phyloP scores from a whole-genome alignment of 2,888 invertebrate genomes.

The Morpho achilles region DNA sequence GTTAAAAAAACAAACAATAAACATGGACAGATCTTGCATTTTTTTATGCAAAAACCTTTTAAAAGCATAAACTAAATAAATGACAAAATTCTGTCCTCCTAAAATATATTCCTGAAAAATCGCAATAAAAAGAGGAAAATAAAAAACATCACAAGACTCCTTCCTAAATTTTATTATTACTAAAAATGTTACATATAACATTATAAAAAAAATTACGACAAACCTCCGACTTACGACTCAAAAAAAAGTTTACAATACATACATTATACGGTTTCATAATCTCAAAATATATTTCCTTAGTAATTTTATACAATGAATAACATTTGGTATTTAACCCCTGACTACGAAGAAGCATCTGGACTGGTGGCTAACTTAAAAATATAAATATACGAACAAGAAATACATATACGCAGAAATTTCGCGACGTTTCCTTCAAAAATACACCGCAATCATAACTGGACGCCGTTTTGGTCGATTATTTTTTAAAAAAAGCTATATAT shows the following conservation, averaged over 20 bases:
- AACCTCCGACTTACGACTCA: conserved; percentile 36
- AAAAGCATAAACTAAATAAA: too few species aligned
- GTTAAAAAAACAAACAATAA: too few species aligned
- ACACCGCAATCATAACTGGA: too few species aligned
- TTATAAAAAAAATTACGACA: conserved; percentile 51
- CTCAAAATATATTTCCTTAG: conserved; percentile 59
- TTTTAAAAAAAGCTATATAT: too few species aligned
- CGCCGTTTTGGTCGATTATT: too few species aligned
- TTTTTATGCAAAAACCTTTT: too few species aligned
- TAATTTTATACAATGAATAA: conserved; percentile 55
- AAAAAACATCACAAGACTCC: conserved; percentile 36
- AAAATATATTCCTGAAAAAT: too few species aligned
- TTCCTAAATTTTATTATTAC: conserved; percentile 65
- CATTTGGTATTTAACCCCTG: conserved; percentile 47
- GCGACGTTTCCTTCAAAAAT: too few species aligned
- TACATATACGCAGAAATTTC: too few species aligned
- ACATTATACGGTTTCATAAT: conserved; percentile 57
- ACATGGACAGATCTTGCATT: too few species aligned
- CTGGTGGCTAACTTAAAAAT: not conserved
- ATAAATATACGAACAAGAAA: too few species aligned
- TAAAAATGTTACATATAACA: conserved; percentile 63
- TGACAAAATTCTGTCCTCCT: too few species aligned
- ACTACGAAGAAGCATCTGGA: conserved; percentile 9
- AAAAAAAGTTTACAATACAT: conserved; percentile 34
- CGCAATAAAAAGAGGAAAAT: conserved; percentile 7